phyloP scores from a whole-genome alignment of 1,140 invertebrate genomes.

The Meloidogyne hapla region DNA sequence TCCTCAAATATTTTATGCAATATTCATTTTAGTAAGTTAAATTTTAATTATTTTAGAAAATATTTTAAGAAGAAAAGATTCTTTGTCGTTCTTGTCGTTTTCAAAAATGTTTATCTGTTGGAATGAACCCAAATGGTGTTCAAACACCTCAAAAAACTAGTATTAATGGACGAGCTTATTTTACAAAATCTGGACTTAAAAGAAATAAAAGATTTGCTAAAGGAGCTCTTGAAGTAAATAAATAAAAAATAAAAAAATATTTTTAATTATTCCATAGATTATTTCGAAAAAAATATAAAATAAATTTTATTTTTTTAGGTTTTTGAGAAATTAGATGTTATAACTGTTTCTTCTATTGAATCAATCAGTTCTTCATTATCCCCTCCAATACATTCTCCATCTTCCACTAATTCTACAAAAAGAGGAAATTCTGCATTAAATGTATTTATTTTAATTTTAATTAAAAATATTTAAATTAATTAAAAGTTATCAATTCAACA shows the following conservation, averaged over 20 bases:
- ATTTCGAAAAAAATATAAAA: not conserved
- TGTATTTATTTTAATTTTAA: not conserved
- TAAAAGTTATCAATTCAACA: not conserved
- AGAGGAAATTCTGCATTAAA: not conserved
- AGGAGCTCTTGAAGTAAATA: constrained; percentile 6
- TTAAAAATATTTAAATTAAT: not conserved
- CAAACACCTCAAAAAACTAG: constrained; percentile 10
- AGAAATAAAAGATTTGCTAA: constrained; percentile 56
- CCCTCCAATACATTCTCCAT: not conserved
- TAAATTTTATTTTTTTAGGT: not conserved
- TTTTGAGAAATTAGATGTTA: not conserved
- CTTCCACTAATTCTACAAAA: not conserved
- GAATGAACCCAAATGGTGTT: constrained; percentile 45
- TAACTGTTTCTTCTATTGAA: not conserved
- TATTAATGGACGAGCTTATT: constrained; percentile 47
- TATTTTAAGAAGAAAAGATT: constrained; percentile 34
- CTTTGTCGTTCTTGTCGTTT: constrained; percentile 49
- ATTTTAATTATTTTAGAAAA: no score
- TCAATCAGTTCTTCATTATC: not conserved
- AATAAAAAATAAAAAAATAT: not conserved
- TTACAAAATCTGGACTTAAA: constrained; percentile 54
- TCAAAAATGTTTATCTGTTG: constrained; percentile 45
- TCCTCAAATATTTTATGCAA: not conserved
- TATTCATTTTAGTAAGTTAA: constrained; percentile 9
- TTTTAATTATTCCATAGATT: not conserved